Base-by-base conservation (phyloP, 92 coral and sea anemone genomes). In the Galaxea fascicularis region DNA sequence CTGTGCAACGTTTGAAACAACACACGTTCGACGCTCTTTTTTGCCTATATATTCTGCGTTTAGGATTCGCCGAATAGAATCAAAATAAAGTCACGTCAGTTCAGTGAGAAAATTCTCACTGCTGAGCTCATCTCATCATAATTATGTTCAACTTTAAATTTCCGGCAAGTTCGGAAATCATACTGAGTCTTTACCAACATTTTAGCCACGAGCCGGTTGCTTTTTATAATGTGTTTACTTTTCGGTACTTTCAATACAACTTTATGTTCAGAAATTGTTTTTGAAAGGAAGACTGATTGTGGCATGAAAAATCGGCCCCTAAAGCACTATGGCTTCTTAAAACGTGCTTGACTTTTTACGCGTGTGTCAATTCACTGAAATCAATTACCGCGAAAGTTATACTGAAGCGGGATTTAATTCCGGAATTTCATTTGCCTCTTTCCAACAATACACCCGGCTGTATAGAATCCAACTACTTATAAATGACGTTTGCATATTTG, bases 91-190 rank as follows among this genome's bases (percentile, higher is more conserved):
- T 24, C 49, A 21, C 20, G 12, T 26, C 17, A 20, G 44, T 66
- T 79, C 66, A 66, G 69, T 79, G 52, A 65, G 29, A 29, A 63
- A 78, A 63, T 27, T 21, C 0, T 45, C n/a, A 65, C 27, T 25
- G 49, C 65, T 31, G 24, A 35, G 49, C 17, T 39, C n/a, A 24
- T 41, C 47, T 21, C 44, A 71, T 21, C 82, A 14, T 45, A 62
- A 26, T 59, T 64, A 27, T 45, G 65, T 62, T 71, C 35, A 73
- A 35, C 49, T 46, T 71, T 41, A 20, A 58, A 57, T 76, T 82
- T 82, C 86, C 86, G 86, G 86, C 46, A 54, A 57, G 56, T 58
- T 82, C 84, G 86, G 86, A 82, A 82, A 82, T 71, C 78, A 56
- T 18, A 58, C 86, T 70, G 78, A 26, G 78, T 70, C 57, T 82